Conservation (phyloP, 2,797 vertebrate species). For the Decapterus maruadsi region DNA sequence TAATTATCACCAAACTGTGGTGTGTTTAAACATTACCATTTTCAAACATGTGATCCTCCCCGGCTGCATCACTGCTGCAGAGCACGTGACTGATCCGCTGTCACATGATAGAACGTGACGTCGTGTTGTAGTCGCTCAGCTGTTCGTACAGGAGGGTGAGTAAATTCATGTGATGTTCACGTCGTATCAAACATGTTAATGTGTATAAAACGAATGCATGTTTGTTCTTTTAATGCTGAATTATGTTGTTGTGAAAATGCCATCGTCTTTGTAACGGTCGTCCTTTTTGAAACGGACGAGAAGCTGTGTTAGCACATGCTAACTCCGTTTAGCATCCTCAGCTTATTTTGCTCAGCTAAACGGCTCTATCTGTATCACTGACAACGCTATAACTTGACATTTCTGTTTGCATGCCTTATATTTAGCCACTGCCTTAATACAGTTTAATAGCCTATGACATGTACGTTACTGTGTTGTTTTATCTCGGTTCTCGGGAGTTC, state of each 20-base stretch:
- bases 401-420: too few relatives aligned
- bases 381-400: neutral
- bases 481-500: neutral
- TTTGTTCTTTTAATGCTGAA: neutral
- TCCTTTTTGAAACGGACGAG: neutral
- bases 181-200: neutral
- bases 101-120: conserved; percentile 83
- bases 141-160: conserved; percentile 70
- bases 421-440: rapidly evolving
- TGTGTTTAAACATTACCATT: neutral
- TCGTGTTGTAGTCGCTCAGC: conserved; percentile 73
- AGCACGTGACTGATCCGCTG: conserved; percentile 67
- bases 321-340: conserved; percentile 51
- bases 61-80: neutral
- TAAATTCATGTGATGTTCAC: neutral
- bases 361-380: neutral
- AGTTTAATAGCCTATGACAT: rapidly evolving
- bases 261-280: neutral
- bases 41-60: neutral
- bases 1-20: neutral
- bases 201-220: rapidly evolving
- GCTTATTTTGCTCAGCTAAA: conserved; percentile 10
- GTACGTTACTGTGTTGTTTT: neutral
- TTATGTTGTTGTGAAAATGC: rapidly evolving
- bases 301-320: conserved; percentile 41